phyloP scores from a whole-genome alignment of 2,888 invertebrate species.

The Patella depressa region DNA sequence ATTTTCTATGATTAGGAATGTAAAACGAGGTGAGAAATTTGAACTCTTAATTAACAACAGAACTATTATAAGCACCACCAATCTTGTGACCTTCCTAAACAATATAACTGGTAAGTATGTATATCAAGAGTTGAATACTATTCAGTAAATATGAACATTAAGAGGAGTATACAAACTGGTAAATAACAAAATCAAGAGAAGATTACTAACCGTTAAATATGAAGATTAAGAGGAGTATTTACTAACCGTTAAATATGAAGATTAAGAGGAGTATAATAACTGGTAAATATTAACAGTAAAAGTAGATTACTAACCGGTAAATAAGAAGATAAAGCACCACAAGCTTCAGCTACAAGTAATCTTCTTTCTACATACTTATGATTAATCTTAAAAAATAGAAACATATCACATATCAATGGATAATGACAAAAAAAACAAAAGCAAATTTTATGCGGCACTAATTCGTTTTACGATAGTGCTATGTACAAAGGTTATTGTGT shows the following conservation, averaged over 20 bases:
- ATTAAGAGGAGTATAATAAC: not conserved
- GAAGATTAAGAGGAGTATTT: conserved; percentile 74
- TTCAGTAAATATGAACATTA: not conserved
- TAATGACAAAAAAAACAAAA: too few species aligned
- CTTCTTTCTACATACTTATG: conserved; percentile 80
- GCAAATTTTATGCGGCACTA: too few species aligned
- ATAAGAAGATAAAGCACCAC: conserved; percentile 78
- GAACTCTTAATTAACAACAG: too few species aligned
- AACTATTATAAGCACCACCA: too few species aligned
- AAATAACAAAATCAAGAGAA: conserved; percentile 77
- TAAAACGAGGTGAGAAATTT: too few species aligned
- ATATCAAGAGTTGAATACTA: not conserved
- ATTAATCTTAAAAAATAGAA: conserved; percentile 73
- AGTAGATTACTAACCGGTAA: conserved; percentile 74
- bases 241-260: not conserved
- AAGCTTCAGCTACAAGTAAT: conserved; percentile 80
- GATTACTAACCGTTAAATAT: conserved; percentile 75
- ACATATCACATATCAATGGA: too few species aligned
- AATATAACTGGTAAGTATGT: not conserved
- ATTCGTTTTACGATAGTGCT: too few species aligned
- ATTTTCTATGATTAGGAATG: too few species aligned
- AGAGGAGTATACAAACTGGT: conserved; percentile 72
- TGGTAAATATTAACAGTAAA: not conserved
- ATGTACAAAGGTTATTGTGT: too few species aligned
- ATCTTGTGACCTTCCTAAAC: too few species aligned